Base-by-base conservation (phyloP, 1,140 invertebrate genomes). In the Ladona fulva region DNA sequence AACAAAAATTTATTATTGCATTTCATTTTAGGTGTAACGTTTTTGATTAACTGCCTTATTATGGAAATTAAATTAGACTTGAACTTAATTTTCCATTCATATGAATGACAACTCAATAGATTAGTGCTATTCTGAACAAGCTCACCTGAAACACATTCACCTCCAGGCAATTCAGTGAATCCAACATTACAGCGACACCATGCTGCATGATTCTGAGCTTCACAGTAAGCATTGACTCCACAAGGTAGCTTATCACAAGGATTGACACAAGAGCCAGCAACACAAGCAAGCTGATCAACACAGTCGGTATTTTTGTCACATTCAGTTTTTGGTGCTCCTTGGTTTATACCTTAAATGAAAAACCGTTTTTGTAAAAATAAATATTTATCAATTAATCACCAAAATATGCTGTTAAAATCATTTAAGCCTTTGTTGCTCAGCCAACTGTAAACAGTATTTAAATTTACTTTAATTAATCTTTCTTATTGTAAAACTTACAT, bases 181-280 rank as follows among this genome's bases (percentile, higher is more conserved):
- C 95, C 95, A 52, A 93, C 90, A 75, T 90, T 88, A 83, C 95
- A 97, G 79, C 92, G 89, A 83, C 95, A 97, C 91, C 92, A 94
- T 5, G 94, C 93, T 0, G 92, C 92, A 83, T 97, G 95, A 81
- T 95, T 92, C 79, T 95, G 92, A 0, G 94, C 90, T 85, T 95
- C 93, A 84, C 95, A 97, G 81, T 92, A 92, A 6, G 95, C 92
- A 86, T 96, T 94, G 0, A 90, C 85, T 25, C 94, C 94, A 83
- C 95, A 97, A 10, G 91, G 88, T 66, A 95, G 85, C 24, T 82
- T 80, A 25, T 88, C 87, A 80, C 95, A 97, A 7, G 95, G 94
- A 84, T 95, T 95, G 6, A 92, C 84, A 83, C 94, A 96, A 74
- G 88, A 90, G 8, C 91, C 91, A 74, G 92, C 89, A 7, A 91